Percentiles rank a stretch among this genome's conserved stretches.
Conservation (phyloP, 2,113 vertebrate species). For the Campylomormyrus numenius region DNA sequence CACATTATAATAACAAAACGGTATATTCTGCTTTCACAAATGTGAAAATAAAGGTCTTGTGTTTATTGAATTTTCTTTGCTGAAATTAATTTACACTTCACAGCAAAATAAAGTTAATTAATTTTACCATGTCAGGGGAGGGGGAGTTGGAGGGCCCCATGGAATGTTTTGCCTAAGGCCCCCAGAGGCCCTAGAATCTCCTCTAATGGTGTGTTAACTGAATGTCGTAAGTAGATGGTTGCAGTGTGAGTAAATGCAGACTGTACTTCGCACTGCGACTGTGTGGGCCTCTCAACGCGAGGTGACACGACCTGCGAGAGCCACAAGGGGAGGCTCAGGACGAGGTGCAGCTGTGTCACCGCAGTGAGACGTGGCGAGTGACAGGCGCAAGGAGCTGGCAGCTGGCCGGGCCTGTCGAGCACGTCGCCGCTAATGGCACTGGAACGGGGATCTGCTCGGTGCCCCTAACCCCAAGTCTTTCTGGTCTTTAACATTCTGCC, state of each 20-base stretch:
- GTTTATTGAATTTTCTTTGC: not conserved
- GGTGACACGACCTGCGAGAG: not conserved
- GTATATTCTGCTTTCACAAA: not conserved
- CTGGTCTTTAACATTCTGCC: slow-evolving; percentile 23
- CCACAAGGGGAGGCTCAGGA: not conserved
- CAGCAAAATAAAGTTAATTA: not conserved
- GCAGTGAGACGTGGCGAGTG: not conserved
- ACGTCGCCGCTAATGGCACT: not conserved
- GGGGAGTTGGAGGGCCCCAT: no score
- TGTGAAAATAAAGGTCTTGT: not conserved
- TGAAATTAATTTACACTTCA: not conserved
- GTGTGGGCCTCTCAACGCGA: not conserved
- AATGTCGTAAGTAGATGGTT: not conserved
- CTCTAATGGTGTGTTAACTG: not conserved
- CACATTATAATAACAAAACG: not conserved
- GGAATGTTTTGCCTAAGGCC: no score
- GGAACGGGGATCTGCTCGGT: no score
- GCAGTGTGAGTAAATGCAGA: not conserved
- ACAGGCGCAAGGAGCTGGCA: not conserved
- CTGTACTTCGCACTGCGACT: not conserved
- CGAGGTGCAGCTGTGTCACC: not conserved
- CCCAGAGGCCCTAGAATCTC: not conserved
- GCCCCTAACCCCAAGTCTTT: not conserved
- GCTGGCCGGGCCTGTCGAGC: not conserved
- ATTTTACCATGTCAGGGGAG: not conserved